Conservation (phyloP, 2,888 invertebrate genomes). For the Ormyrus pomaceus region DNA sequence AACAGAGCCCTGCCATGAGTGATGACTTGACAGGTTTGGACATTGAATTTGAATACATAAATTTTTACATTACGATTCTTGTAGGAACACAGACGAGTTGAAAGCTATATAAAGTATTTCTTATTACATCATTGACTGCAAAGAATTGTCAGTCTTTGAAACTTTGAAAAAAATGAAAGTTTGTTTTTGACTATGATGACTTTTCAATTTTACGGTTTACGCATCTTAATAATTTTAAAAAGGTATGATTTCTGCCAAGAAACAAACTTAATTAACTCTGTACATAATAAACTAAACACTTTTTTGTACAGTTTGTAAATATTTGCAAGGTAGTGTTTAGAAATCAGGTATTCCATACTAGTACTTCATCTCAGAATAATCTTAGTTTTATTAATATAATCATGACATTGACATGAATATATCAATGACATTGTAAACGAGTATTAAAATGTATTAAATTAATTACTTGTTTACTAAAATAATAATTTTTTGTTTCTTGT, state of each 20-base stretch:
- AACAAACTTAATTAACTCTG: conserved; percentile 38
- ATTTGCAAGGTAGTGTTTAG: conserved; percentile 3
- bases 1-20: conserved; percentile 72
- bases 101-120: conserved; percentile 39
- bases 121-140: conserved; percentile 34
- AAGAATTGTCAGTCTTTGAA: conserved; percentile 35
- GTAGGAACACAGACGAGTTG: conserved; percentile 45
- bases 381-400: too few species aligned
- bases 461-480: neutral
- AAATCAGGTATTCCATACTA: conserved; percentile 10
- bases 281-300: conserved; percentile 33
- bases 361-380: too few species aligned
- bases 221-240: conserved; percentile 45
- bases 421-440: too few species aligned
- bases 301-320: neutral
- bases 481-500: conserved; percentile 21
- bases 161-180: conserved; percentile 24
- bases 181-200: conserved; percentile 47
- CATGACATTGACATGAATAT: too few species aligned
- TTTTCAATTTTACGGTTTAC: conserved; percentile 44
- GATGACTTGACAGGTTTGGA: conserved; percentile 71
- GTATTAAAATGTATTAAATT: too few species aligned
- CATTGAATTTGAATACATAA: conserved; percentile 35
- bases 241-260: conserved; percentile 42
- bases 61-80: conserved; percentile 50